phyloP scores from a whole-genome alignment of 2,797 vertebrate genomes.

The Scyliorhinus canicula region DNA sequence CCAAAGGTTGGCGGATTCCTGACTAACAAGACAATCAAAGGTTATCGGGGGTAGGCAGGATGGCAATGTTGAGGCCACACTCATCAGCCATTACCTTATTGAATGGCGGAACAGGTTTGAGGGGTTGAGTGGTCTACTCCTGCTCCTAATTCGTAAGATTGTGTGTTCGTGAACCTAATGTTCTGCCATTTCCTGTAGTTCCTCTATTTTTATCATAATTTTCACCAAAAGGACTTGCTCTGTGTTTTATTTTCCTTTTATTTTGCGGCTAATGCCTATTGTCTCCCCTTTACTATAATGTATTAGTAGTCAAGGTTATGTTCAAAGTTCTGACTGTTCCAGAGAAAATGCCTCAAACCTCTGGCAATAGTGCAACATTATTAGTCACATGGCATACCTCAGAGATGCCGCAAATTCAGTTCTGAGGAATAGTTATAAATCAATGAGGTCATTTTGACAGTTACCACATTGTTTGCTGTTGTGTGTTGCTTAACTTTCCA shows the following conservation, averaged over 20 bases:
- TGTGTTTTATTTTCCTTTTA: neutral
- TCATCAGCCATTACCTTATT: too few species aligned
- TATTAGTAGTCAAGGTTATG: neutral
- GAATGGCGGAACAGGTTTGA: too few species aligned
- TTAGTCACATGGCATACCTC: neutral
- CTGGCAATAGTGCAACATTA: neutral
- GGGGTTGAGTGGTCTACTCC: too few species aligned
- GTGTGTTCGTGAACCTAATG: neutral
- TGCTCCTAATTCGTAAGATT: too few species aligned
- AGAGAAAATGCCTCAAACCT: neutral
- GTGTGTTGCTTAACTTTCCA: neutral
- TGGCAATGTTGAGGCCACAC: too few species aligned
- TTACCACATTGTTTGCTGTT: neutral
- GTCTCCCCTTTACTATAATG: neutral
- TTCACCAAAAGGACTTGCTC: neutral
- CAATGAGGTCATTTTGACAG: neutral
- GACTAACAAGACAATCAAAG: too few species aligned
- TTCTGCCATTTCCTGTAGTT: neutral
- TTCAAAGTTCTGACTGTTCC: neutral
- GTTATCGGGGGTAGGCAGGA: too few species aligned
- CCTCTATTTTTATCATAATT: neutral
- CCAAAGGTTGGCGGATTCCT: too few species aligned
- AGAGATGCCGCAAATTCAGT: neutral
- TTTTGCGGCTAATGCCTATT: neutral
- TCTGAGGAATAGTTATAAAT: neutral